Conservation (phyloP, 2,888 invertebrate species). For the Melanchra persicariae region DNA sequence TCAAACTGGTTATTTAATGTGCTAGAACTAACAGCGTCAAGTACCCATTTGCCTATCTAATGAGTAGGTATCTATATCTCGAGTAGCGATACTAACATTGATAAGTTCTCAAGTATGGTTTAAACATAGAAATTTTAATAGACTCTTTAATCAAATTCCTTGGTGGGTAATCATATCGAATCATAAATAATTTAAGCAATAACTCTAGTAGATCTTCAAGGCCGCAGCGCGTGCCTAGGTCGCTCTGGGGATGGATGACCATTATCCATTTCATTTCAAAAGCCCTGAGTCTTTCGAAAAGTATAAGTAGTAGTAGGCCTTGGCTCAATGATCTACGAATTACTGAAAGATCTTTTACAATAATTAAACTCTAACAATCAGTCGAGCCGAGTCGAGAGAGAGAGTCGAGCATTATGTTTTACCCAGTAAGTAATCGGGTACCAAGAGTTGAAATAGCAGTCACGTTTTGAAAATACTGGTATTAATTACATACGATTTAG, state of each 20-base stretch:
- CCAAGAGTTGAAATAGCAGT: neutral
- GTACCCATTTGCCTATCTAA: conserved; percentile 18
- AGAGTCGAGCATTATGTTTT: too few relatives aligned
- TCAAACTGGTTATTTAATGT: neutral
- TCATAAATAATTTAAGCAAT: neutral
- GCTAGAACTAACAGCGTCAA: neutral
- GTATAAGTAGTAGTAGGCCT: neutral
- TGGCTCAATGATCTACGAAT: neutral
- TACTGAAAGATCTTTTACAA: neutral
- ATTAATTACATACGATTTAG: too few relatives aligned
- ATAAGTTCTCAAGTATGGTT: conserved; percentile 4
- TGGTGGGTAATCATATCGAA: neutral
- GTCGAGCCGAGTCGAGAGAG: too few relatives aligned
- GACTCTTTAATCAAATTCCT: neutral
- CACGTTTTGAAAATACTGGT: neutral
- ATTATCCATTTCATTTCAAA: neutral
- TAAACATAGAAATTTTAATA: neutral
- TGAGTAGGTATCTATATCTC: conserved; percentile 3
- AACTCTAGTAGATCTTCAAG: neutral
- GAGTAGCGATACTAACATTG: conserved; percentile 3
- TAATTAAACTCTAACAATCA: neutral
- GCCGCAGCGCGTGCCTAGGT: neutral
- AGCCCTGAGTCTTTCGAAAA: neutral
- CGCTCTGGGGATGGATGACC: neutral
- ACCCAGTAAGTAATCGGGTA: neutral